Evolutionary conservation across 2,113 vertebrate genomes (phyloP).

Genomic region (Numida meleagris): DNA sequence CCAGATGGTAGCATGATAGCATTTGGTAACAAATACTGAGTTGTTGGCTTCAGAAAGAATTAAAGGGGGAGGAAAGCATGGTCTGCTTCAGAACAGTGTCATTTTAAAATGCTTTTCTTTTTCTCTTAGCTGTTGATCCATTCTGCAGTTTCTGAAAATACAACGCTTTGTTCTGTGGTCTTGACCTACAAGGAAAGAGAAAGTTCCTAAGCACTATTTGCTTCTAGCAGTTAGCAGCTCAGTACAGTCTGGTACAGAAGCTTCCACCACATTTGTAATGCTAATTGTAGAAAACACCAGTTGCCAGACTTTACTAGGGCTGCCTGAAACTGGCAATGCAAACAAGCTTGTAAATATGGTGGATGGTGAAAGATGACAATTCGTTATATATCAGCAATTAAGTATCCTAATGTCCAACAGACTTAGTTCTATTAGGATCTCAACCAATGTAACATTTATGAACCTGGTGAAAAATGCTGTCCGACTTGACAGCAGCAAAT

Average conservation of each 20-base stretch:
- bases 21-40: not conserved
- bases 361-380: not conserved
- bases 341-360: not conserved
- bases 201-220: not conserved
- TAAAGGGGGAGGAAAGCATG: no score
- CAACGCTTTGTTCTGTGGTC: not conserved
- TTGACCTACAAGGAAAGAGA: not conserved
- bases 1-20: not conserved
- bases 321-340: not conserved
- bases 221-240: rapidly evolving
- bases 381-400: not conserved
- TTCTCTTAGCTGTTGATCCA: not conserved
- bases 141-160: not conserved
- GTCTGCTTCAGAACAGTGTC: not conserved
- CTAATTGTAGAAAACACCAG: not conserved
- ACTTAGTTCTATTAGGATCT: not conserved
- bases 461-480: not conserved
- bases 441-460: not conserved
- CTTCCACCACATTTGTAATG: not conserved
- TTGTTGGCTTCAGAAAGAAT: not conserved
- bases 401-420: not conserved
- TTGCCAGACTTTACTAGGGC: not conserved
- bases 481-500: not conserved
- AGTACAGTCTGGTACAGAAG: rapidly evolving
- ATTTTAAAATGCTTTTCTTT: not conserved